phyloP scores from a whole-genome alignment of 2,113 vertebrate genomes.

The Bothrops jararaca region DNA sequence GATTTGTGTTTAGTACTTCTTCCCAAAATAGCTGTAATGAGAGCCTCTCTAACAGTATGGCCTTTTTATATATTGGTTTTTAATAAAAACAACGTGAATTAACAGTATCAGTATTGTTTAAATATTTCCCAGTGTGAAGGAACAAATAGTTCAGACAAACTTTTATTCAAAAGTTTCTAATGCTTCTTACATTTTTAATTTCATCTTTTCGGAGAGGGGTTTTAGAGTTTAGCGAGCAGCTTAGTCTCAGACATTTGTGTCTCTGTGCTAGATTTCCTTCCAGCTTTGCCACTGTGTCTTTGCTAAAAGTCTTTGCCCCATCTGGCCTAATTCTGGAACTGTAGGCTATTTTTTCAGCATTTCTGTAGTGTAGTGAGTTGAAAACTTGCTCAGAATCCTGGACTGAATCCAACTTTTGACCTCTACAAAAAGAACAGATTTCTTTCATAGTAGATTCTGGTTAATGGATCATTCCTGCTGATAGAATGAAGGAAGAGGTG shows the following conservation, averaged over 20 bases:
- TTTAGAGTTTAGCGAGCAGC: not conserved
- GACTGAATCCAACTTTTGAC: not conserved
- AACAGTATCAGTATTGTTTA: not conserved
- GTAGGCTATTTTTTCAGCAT: constrained; percentile 27
- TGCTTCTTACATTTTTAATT: not conserved
- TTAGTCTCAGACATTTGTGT: not conserved
- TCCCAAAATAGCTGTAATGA: not conserved
- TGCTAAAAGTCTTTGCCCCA: constrained; percentile 9
- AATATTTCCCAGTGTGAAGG: not conserved
- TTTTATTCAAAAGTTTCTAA: not conserved
- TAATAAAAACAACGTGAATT: not conserved
- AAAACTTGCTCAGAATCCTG: constrained; percentile 11
- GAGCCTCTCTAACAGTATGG: not conserved
- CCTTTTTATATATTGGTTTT: constrained; percentile 3
- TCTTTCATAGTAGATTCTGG: not conserved
- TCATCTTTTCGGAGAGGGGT: not conserved
- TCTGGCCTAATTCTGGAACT: constrained; percentile 12
- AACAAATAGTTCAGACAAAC: not conserved
- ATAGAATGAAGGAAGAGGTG: not conserved
- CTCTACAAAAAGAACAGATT: not conserved
- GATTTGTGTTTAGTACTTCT: not conserved
- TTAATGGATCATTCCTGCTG: not conserved
- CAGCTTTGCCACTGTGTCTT: constrained; percentile 14
- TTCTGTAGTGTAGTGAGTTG: constrained; percentile 24
- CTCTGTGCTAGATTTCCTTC: constrained; percentile 14